Percentiles rank a stretch among this genome's conserved stretches.
Evolutionary conservation across 2,113 vertebrate species (phyloP).

Genomic region (Todiramphus saurophagus): DNA sequence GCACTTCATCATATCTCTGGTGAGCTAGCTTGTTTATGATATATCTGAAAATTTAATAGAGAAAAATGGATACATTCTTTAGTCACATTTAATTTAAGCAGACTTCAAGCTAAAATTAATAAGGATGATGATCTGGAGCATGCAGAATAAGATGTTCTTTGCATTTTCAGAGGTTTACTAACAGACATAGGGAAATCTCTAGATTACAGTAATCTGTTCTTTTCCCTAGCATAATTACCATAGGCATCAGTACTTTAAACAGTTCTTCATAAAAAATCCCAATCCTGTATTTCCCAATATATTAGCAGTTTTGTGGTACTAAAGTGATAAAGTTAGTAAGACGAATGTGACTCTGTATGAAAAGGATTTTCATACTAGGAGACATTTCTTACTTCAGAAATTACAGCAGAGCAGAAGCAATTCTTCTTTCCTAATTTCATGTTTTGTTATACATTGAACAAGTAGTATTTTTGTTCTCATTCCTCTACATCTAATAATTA

Average conservation of each 20-base stretch:
- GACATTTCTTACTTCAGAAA: not conserved
- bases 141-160: not conserved
- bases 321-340: not conserved
- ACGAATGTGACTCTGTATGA: not conserved
- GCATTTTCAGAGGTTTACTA: not conserved
- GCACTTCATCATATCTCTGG: not conserved
- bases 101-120: slow-evolving; percentile 4
- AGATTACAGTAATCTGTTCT: not conserved
- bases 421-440: not conserved
- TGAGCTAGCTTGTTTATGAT: slow-evolving; percentile 4
- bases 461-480: not conserved
- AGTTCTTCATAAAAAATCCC: not conserved
- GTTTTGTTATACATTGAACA: not conserved
- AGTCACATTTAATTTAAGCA: slow-evolving; percentile 24
- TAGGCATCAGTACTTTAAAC: not conserved
- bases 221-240: not conserved
- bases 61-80: not conserved
- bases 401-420: not conserved
- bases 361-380: not conserved
- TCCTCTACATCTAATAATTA: not conserved
- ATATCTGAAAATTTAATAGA: slow-evolving; percentile 24
- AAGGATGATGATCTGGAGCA: not conserved
- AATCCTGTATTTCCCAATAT: not conserved
- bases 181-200: not conserved
- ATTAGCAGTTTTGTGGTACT: not conserved